Evolutionary conservation across 1,140 invertebrate species (phyloP).

Genomic region (Drosophila pseudoananassae): DNA sequence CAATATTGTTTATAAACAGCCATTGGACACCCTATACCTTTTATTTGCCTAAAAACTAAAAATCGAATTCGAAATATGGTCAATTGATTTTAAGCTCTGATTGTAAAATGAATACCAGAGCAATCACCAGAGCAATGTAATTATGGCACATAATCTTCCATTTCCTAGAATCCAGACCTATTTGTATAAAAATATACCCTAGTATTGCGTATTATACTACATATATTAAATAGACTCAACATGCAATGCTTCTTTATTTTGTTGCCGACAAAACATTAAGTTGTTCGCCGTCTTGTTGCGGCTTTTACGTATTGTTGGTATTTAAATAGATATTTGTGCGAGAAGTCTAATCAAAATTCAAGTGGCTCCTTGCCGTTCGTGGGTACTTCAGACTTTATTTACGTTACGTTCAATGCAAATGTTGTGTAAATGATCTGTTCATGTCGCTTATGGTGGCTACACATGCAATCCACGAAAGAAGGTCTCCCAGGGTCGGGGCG

Average conservation of each 20-base stretch:
- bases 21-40: background rate
- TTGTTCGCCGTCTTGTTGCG: slow-evolving; percentile 45
- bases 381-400: slow-evolving; percentile 12
- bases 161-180: no score
- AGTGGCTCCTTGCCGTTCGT: background rate
- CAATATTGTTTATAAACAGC: slow-evolving; percentile 41
- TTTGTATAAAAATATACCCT: background rate
- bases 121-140: background rate
- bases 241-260: no score
- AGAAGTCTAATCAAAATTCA: slow-evolving; percentile 37
- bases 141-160: background rate
- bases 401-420: slow-evolving; percentile 38
- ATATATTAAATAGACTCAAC: slow-evolving; percentile 27
- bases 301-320: slow-evolving; percentile 48
- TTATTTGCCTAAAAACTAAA: slow-evolving; percentile 6
- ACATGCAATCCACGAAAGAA: slow-evolving; percentile 38
- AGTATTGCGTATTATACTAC: background rate
- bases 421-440: slow-evolving; percentile 54
- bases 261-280: slow-evolving; percentile 27
- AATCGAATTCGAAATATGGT: slow-evolving; percentile 13
- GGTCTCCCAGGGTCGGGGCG: slow-evolving; percentile 1
- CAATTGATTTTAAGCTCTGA: slow-evolving; percentile 23
- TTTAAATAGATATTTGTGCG: slow-evolving; percentile 39
- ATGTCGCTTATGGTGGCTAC: slow-evolving; percentile 42
- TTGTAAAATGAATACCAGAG: slow-evolving; percentile 23